Conservation (phyloP, 2,888 invertebrate species). For the Drosophila birchii region DNA sequence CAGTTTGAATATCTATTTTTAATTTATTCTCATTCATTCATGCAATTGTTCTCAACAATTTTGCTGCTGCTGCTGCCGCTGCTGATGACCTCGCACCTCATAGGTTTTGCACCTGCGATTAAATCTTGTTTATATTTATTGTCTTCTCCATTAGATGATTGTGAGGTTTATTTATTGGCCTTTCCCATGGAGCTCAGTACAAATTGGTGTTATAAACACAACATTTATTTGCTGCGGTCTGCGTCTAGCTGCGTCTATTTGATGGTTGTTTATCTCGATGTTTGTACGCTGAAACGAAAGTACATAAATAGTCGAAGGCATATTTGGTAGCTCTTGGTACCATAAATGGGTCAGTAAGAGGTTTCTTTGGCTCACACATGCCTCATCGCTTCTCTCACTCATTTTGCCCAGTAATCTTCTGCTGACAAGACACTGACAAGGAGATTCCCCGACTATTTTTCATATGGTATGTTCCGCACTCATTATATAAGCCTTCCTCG, state of each 20-base stretch:
- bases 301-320: conserved; percentile 22
- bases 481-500: conserved; percentile 59
- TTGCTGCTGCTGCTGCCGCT: background rate
- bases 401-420: conserved; percentile 44
- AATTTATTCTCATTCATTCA: background rate
- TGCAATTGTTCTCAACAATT: background rate
- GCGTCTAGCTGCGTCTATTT: conserved; percentile 12
- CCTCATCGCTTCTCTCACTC: conserved; percentile 23
- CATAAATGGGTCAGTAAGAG: conserved; percentile 49
- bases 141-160: conserved; percentile 15
- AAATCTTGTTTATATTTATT: conserved; percentile 17
- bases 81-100: background rate
- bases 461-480: conserved; percentile 32
- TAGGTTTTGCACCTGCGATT: background rate
- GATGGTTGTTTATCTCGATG: background rate
- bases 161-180: conserved; percentile 8
- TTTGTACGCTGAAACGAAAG: background rate
- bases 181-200: conserved; percentile 13
- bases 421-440: conserved; percentile 49
- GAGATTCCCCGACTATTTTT: conserved; percentile 35
- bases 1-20: background rate
- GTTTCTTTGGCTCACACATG: conserved; percentile 12
- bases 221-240: conserved; percentile 11
- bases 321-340: conserved; percentile 19
- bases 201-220: conserved; percentile 2